A percentile compares a stretch with the other conserved stretches of the same genome.
Evolutionary conservation across 2,113 vertebrate species (phyloP).

Genomic region (Brachirus orientalis): DNA sequence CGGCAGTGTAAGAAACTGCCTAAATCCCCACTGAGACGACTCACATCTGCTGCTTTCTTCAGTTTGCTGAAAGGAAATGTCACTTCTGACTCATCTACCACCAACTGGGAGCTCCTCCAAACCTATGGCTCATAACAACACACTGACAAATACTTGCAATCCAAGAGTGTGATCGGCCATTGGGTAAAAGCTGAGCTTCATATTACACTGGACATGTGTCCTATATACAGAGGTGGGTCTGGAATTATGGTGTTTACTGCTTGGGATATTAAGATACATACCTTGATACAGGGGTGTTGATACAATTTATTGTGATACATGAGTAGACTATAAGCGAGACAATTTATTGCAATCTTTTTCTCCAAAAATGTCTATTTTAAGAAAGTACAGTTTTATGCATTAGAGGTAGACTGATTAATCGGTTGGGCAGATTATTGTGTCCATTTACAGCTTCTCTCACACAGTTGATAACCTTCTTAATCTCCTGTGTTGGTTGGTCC

Average conservation of each 20-base stretch:
- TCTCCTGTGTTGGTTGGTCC: constrained; percentile 18
- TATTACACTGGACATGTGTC: background rate
- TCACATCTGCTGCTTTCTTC: constrained; percentile 1
- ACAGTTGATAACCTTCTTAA: constrained; percentile 26
- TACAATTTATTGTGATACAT: no score
- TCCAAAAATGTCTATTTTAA: no score
- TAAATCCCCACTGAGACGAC: constrained; percentile 18
- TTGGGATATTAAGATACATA: no score
- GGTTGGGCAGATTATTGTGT: no score
- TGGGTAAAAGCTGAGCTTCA: constrained; percentile 4
- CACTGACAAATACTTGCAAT: constrained; percentile 13
- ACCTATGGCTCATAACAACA: constrained; percentile 11
- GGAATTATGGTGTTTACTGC: background rate
- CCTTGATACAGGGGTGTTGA: no score
- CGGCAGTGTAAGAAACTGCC: constrained; percentile 15
- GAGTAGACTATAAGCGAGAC: no score
- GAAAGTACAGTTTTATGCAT: no score
- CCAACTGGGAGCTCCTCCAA: constrained; percentile 12
- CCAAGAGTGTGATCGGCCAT: constrained; percentile 9
- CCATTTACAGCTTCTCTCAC: background rate
- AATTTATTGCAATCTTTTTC: no score
- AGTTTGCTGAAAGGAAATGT: constrained; percentile 14
- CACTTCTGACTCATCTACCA: constrained; percentile 22
- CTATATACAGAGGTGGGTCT: no score
- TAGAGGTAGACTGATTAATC: no score